Evolutionary conservation across 2,888 invertebrate species (phyloP).

Genomic region (Agonopterix alstromeriana): DNA sequence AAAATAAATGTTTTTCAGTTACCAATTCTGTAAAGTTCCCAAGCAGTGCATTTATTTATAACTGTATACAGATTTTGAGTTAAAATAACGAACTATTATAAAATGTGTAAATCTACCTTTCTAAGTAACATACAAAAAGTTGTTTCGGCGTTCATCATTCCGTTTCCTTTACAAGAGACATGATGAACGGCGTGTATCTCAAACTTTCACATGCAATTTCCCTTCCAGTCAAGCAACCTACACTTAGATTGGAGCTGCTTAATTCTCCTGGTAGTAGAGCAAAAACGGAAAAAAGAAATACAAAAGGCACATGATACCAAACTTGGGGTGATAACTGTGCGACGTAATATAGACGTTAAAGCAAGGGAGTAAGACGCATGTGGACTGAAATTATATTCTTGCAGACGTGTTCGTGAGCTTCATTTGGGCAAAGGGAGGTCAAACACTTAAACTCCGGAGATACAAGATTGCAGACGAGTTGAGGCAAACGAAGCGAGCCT

Average conservation of each 20-base stretch:
- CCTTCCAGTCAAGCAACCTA: slow-evolving; percentile 41
- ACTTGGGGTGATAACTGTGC: slow-evolving; percentile 22
- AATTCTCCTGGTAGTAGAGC: slow-evolving; percentile 50
- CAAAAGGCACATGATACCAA: slow-evolving; percentile 52
- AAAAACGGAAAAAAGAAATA: slow-evolving; percentile 63
- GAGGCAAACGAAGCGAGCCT: slow-evolving; percentile 64
- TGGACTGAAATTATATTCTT: slow-evolving; percentile 30
- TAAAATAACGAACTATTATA: too few relatives aligned
- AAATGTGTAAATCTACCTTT: too few relatives aligned
- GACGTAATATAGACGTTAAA: slow-evolving; percentile 31
- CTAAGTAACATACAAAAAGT: too few relatives aligned
- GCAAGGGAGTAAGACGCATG: slow-evolving; percentile 28
- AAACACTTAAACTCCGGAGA: slow-evolving; percentile 69
- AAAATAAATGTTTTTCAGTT: too few relatives aligned
- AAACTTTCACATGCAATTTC: slow-evolving; percentile 22
- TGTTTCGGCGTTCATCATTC: too few relatives aligned
- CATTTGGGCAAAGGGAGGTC: slow-evolving; percentile 68
- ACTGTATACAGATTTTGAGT: too few relatives aligned
- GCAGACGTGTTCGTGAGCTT: slow-evolving; percentile 55
- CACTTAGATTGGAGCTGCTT: slow-evolving; percentile 57
- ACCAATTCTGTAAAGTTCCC: too few relatives aligned
- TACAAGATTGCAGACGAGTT: slow-evolving; percentile 68
- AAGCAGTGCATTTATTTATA: too few relatives aligned
- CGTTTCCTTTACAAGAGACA: too few relatives aligned
- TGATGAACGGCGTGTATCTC: too few relatives aligned